phyloP scores from a whole-genome alignment of 1,140 invertebrate genomes.

The Bombus waltoni region DNA sequence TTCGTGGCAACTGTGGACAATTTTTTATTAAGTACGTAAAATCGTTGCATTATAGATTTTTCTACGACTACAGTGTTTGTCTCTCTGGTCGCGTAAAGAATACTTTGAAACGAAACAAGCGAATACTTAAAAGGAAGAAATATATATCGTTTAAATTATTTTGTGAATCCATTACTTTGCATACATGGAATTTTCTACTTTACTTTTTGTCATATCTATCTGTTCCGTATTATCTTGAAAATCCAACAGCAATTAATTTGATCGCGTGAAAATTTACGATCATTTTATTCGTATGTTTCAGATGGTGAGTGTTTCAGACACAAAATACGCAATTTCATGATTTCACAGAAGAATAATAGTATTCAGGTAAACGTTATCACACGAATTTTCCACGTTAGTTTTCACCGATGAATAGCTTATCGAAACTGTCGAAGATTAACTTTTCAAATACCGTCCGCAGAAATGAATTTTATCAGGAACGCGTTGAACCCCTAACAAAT shows the following conservation, averaged over 20 bases:
- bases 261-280: not conserved
- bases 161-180: not conserved
- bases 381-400: not conserved
- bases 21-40: not conserved
- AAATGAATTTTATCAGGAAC: constrained; percentile 35
- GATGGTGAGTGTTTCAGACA: constrained; percentile 56
- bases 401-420: not conserved
- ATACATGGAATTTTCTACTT: not conserved
- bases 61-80: not conserved
- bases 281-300: constrained; percentile 53
- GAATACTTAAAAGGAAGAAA: not conserved
- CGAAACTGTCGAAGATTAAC: not conserved
- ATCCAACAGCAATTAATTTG: not conserved
- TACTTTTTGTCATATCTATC: not conserved
- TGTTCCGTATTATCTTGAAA: not conserved
- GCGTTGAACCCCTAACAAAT: constrained; percentile 30
- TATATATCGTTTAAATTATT: not conserved
- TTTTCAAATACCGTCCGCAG: constrained; percentile 21
- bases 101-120: not conserved
- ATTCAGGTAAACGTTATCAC: constrained; percentile 18
- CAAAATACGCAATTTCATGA: not conserved
- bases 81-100: not conserved
- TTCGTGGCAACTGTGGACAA: too few species aligned
- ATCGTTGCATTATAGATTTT: not conserved
- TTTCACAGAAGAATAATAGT: not conserved